phyloP scores from a whole-genome alignment of 2,888 invertebrate genomes.

The Athetis lepigone region DNA sequence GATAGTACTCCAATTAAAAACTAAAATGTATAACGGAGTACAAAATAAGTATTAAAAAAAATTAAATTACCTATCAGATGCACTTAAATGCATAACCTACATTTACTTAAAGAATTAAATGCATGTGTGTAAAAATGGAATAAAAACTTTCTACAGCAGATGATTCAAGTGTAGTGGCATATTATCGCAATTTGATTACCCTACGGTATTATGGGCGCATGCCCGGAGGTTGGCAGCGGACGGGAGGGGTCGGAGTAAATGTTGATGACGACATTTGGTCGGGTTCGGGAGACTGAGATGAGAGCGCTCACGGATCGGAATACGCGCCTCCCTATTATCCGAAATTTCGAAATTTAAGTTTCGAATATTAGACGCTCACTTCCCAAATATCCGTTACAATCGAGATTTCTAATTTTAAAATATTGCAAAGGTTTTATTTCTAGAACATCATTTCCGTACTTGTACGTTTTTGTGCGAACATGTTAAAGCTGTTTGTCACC shows the following conservation, averaged over 20 bases:
- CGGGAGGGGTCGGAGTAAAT: conserved; percentile 70
- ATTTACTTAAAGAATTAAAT: conserved; percentile 4
- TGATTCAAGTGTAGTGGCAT: conserved; percentile 65
- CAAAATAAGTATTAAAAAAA: too few species aligned
- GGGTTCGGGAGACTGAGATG: conserved; percentile 75
- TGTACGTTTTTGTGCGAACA: conserved; percentile 49
- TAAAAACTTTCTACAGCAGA: conserved; percentile 19
- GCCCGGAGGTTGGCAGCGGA: conserved; percentile 69
- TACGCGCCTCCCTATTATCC: conserved; percentile 58
- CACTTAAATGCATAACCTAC: not conserved
- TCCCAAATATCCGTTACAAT: conserved; percentile 26
- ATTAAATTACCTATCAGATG: not conserved
- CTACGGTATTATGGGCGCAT: conserved; percentile 78
- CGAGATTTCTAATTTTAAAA: conserved; percentile 12
- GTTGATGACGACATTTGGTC: conserved; percentile 86
- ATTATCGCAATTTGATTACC: conserved; percentile 80
- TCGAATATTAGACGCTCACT: conserved; percentile 35
- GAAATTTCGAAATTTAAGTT: conserved; percentile 57
- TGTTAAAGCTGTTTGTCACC: conserved; percentile 52
- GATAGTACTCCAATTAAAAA: not conserved
- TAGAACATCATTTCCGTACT: conserved; percentile 33
- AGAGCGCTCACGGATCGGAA: conserved; percentile 68
- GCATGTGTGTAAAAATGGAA: conserved; percentile 8
- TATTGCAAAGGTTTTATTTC: conserved; percentile 26
- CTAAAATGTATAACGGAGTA: too few species aligned